phyloP scores from a whole-genome alignment of 2,797 vertebrate species.

The Xenopus petersii region DNA sequence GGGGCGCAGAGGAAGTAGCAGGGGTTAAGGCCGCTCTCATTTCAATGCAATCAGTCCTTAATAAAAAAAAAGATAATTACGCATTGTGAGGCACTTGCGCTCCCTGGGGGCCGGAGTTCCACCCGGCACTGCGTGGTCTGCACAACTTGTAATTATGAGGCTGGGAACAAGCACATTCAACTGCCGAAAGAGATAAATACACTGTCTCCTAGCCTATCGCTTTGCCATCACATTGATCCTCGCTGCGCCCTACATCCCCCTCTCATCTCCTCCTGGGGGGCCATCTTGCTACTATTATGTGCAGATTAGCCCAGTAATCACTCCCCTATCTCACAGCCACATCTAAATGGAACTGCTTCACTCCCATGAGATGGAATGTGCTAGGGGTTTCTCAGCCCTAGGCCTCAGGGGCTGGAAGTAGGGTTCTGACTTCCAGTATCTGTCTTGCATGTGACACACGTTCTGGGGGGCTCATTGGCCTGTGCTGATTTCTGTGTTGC shows the following conservation, averaged over 20 bases:
- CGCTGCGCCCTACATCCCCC: background rate
- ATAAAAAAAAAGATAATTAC: conserved; percentile 87
- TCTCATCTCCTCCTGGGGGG: too few relatives aligned
- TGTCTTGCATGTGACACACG: too few relatives aligned
- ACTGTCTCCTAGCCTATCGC: background rate
- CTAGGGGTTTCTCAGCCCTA: too few relatives aligned
- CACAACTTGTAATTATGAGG: conserved; percentile 69
- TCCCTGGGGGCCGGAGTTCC: conserved; percentile 61
- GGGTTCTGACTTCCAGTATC: too few relatives aligned
- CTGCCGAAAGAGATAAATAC: conserved; percentile 46
- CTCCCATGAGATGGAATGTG: background rate
- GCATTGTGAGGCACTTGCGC: conserved; percentile 77
- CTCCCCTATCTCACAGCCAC: background rate
- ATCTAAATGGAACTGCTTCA: background rate
- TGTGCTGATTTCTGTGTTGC: too few relatives aligned
- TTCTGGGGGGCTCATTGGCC: too few relatives aligned
- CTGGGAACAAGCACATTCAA: conserved; percentile 68
- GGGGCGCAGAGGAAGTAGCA: conserved; percentile 84
- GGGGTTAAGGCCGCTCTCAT: conserved; percentile 89
- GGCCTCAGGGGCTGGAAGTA: too few relatives aligned
- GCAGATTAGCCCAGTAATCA: too few relatives aligned
- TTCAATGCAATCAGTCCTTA: conserved; percentile 95
- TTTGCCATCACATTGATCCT: background rate
- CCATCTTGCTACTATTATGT: too few relatives aligned
- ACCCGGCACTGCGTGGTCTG: conserved; percentile 59